Percentiles rank a stretch among this genome's conserved stretches.
Conservation (phyloP, 2,888 invertebrate species). For the Thera obeliscata region DNA sequence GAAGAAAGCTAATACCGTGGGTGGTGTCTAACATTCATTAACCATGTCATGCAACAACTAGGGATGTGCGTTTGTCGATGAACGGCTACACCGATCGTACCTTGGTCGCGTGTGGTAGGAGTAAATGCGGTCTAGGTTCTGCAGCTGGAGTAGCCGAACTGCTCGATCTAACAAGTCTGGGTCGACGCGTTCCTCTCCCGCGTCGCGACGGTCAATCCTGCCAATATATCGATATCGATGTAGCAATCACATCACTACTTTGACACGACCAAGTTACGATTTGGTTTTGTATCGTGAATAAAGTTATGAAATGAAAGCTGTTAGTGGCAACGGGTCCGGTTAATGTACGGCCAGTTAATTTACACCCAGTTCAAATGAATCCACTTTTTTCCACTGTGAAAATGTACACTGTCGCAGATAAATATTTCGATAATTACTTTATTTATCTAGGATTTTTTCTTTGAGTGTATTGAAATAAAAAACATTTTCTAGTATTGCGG, state of each 20-base stretch:
- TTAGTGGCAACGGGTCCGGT: neutral
- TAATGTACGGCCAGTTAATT: neutral
- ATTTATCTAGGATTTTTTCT: too few relatives aligned
- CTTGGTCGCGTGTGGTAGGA: slow-evolving; percentile 85
- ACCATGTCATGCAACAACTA: slow-evolving; percentile 55
- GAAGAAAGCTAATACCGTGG: slow-evolving; percentile 14
- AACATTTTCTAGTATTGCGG: too few relatives aligned
- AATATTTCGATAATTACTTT: too few relatives aligned
- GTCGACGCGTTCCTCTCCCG: slow-evolving; percentile 73
- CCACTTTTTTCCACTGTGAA: neutral
- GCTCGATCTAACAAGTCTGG: slow-evolving; percentile 83
- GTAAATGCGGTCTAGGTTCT: slow-evolving; percentile 85
- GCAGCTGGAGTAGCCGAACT: slow-evolving; percentile 83
- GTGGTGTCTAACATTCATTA: slow-evolving; percentile 29
- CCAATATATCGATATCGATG: slow-evolving; percentile 79
- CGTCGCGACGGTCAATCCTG: slow-evolving; percentile 83
- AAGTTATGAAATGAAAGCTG: slow-evolving; percentile 20
- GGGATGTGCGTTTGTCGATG: slow-evolving; percentile 57
- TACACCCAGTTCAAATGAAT: neutral
- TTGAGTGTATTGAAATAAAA: too few relatives aligned
- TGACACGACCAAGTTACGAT: slow-evolving; percentile 73
- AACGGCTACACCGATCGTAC: slow-evolving; percentile 79
- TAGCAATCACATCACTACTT: slow-evolving; percentile 60
- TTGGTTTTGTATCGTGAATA: slow-evolving; percentile 31
- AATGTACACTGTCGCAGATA: too few relatives aligned